These are phyloP conservation scores for Serranus cabrilla DNA, from an alignment of 2,797 vertebrate genomes.

Conservation along the genomic window DNA sequence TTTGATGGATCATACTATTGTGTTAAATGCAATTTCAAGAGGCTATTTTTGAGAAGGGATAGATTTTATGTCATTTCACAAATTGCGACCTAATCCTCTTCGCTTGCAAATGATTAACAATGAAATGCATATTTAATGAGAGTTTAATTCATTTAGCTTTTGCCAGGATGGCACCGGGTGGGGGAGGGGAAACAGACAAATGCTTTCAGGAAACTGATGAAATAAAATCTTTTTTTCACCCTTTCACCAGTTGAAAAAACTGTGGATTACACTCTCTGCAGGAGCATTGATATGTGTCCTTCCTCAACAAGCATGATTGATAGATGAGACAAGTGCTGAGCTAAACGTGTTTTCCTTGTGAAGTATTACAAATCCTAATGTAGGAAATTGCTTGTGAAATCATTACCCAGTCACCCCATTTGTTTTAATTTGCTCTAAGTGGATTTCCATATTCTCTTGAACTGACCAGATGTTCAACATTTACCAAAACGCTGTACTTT, in stretches of 20 bases:
- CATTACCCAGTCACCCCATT: conserved; percentile 84
- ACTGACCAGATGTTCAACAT: conserved; percentile 88
- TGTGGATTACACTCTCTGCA: conserved; percentile 43
- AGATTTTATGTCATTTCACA: conserved; percentile 85
- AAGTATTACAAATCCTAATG: conserved; percentile 84
- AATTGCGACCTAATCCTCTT: conserved; percentile 87
- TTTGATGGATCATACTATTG: conserved; percentile 70
- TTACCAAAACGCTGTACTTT: conserved; percentile 78
- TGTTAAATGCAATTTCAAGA: conserved; percentile 79
- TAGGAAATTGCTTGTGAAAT: conserved; percentile 85
- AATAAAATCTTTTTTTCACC: conserved; percentile 26
- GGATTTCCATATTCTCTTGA: conserved; percentile 83
- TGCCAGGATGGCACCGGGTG: conserved; percentile 69
- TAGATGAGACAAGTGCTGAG: conserved; percentile 66
- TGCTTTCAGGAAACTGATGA: conserved; percentile 64
- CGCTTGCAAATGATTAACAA: conserved; percentile 86
- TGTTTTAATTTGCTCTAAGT: conserved; percentile 88
- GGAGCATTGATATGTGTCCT: conserved; percentile 36
- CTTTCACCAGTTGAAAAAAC: conserved; percentile 50
- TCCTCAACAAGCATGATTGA: conserved; percentile 72
- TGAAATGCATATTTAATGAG: conserved; percentile 86
- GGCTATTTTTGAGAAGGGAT: conserved; percentile 82
- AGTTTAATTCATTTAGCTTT: conserved; percentile 85
- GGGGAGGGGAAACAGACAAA: conserved; percentile 63
- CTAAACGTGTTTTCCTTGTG: conserved; percentile 78